Evolutionary conservation across 2,113 vertebrate species (phyloP), one percentile per base, ranked within the genome.

Genomic region (Dicrurus megarhynchus): DNA sequence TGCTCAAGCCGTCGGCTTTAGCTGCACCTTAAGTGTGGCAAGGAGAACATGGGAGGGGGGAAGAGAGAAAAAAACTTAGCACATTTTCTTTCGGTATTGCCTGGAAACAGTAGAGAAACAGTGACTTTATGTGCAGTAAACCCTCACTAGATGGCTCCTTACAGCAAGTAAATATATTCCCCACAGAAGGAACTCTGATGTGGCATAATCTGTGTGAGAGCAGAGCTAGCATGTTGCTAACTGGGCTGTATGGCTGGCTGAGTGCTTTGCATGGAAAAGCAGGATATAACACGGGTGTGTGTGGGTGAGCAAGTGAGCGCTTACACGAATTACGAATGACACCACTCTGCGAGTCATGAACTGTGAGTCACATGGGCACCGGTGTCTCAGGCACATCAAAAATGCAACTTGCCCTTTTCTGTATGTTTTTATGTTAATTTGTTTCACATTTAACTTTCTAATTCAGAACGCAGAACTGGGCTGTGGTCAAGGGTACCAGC

Each of bases 101-200:
- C 52, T 52, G 65, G 59, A 80, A 92, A 75, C 35, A 50, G 84
- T 60, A 57, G 64, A 68, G 76, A 70, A 84, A 50, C 1, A 6
- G 55, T 87, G 69, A 44, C 57, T 93, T 91, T 80, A 47, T 21
- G 77, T 97, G 68, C 96, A 82, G 78, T 86, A 94, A 97, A 73
- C 69, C 88, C 95, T 96, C 97, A 96, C 95, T 97, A 97, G 97
- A 94, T 96, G 96, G 96, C 96, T 96, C 95, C 85, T 97, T 74
- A 77, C 89, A 87, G 95, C 96, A 97, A 96, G 94, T 74, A 87
- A 93, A 94, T 91, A 22, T 80, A 26, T 63, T 95, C 70, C 77
- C 32, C 39, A 17, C 56, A 52, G 82, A 68, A 88, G 22, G 64
- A 94, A 33, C 78, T n/a, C 79, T 53, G 47, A 53, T 71, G 75